A percentile compares a stretch with the other conserved stretches of the same genome.
These are phyloP conservation scores for Meandrusa payeni DNA, from an alignment of 2,888 invertebrate genomes.

Conservation along the genomic window DNA sequence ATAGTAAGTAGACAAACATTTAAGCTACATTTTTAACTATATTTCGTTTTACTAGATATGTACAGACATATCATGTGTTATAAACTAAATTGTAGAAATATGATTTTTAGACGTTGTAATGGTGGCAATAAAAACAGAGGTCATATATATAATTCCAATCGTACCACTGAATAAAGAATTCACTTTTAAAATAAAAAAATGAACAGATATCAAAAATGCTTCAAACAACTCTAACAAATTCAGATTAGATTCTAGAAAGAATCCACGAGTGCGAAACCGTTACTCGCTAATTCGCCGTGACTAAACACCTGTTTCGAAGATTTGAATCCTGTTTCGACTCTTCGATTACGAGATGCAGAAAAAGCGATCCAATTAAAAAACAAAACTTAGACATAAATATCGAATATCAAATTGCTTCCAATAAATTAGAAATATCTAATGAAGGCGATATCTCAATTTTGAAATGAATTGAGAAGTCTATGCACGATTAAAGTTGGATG, in stretches of 20 bases:
- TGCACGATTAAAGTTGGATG: conserved; percentile 48
- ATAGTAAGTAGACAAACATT: too few species aligned
- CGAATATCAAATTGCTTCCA: conserved; percentile 40
- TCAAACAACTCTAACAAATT: neutral
- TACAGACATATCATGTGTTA: too few species aligned
- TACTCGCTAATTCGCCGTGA: conserved; percentile 19
- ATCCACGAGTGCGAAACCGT: conserved; percentile 13
- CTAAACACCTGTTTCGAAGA: conserved; percentile 20
- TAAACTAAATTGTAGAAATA: neutral
- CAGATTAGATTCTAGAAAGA: neutral
- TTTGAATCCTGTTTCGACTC: conserved; percentile 17
- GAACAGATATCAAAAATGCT: neutral
- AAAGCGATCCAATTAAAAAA: conserved; percentile 50
- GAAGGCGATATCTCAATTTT: conserved; percentile 57
- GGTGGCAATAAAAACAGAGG: conserved; percentile 10
- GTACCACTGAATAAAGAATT: neutral
- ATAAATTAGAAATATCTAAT: conserved; percentile 64
- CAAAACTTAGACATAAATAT: conserved; percentile 40
- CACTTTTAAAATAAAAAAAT: neutral
- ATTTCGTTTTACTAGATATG: too few species aligned
- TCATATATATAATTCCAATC: conserved; percentile 7
- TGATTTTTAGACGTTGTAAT: conserved; percentile 2
- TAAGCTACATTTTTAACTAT: too few species aligned
- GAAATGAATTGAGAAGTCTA: conserved; percentile 51
- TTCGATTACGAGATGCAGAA: conserved; percentile 26